Evolutionary conservation across 2,797 vertebrate genomes (phyloP).

Genomic region (Smutsia temminckii): DNA sequence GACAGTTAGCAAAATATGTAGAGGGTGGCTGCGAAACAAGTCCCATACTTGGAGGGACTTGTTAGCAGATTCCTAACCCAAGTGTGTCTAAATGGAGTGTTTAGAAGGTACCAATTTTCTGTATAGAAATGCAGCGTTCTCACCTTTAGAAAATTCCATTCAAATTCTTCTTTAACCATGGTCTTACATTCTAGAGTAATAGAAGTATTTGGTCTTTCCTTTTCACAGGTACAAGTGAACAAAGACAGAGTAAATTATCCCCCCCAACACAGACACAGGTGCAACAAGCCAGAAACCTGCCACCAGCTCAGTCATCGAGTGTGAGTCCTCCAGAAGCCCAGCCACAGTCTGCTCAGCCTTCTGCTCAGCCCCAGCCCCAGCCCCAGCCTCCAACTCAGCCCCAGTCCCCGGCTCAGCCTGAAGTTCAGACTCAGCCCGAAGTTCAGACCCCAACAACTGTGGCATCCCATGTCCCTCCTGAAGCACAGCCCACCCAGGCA

Average conservation of each 20-base stretch:
- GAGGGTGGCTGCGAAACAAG: neutral
- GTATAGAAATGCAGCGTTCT: neutral
- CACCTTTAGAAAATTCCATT: conserved; percentile 30
- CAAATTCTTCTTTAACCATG: fast-evolving
- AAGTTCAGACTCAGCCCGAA: conserved; percentile 78
- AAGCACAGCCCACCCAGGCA: conserved; percentile 77
- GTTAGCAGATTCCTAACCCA: neutral
- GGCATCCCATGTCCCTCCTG: conserved; percentile 76
- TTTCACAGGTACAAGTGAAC: conserved; percentile 83
- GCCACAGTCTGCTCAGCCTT: conserved; percentile 69
- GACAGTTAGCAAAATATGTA: neutral
- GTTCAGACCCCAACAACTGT: conserved; percentile 71
- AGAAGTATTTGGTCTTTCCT: conserved; percentile 50
- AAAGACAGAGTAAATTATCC: conserved; percentile 86
- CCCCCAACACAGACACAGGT: conserved; percentile 87
- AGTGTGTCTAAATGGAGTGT: neutral
- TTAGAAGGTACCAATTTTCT: neutral
- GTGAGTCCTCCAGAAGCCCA: conserved; percentile 84
- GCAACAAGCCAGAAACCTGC: conserved; percentile 85
- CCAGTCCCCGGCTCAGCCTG: conserved; percentile 74
- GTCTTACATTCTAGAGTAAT: neutral
- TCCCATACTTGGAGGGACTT: too few relatives aligned
- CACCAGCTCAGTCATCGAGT: conserved; percentile 78
- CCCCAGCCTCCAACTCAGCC: conserved; percentile 50
- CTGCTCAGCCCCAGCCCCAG: conserved; percentile 61